Base-by-base conservation (phyloP, 2,113 vertebrate species). In the Sakesphorus luctuosus region DNA sequence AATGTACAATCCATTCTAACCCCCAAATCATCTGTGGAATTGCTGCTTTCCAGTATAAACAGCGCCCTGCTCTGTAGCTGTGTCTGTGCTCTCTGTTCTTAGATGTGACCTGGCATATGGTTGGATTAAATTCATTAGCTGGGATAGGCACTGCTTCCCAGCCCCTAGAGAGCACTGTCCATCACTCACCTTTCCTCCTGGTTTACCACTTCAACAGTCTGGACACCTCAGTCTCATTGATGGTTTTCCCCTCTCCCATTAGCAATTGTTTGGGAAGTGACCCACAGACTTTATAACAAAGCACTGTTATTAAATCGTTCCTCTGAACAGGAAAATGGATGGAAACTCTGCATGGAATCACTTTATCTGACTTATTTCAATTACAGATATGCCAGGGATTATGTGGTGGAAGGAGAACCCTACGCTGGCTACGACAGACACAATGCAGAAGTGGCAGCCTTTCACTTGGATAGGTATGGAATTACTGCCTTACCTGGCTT, bases 341-440 rank as follows among this genome's bases (percentile, higher is more conserved):
- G 67, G 17, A 24, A 86, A 40, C 86, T 58, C 40, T 71, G 17
- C n/a, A 12, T 1, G 49, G 20, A 68, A 43, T 91, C 53, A 25
- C n/a, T 90, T n/a, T 8, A 67, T 93, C 78, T 62, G 46, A 20
- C 24, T 94, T 80, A 6, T 74, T 97, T 80, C 71, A 38, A 86
- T 97, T 97, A 40, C 97, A 99, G 99, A 85, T 99, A 99, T 83
- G 98, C 96, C 96, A 98, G 99, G 93, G 98, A 99, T 96, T 98
- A 99, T 33, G 97, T 99, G 71, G 99, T 99, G 13, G 99, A 99
- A 95, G 99, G 99, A 52, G 99, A 99, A 44, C 99, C 99, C 0
- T 99, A 99, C 0, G 99, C 99, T 35, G 99, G 99, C 33, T 99
- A 99, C 4, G 99, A 99, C 90, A 97, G 99, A 74, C 99, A 99